Percentiles rank a stretch among this genome's conserved stretches.
Evolutionary conservation across 1,140 invertebrate genomes (phyloP).

Genomic region (Branchinecta lindahli): DNA sequence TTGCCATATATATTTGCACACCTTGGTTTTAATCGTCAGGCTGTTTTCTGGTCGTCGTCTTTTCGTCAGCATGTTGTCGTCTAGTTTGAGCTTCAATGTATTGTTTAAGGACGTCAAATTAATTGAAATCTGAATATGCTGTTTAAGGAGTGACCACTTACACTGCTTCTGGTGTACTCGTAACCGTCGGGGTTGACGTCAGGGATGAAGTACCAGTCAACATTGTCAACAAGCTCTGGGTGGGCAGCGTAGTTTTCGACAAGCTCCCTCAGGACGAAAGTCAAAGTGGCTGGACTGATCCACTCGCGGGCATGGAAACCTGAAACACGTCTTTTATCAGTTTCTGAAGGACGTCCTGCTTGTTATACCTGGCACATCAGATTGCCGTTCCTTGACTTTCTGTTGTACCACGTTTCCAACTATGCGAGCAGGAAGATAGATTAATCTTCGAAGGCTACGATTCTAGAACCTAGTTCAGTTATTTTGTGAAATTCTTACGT

Average conservation of each 20-base stretch:
- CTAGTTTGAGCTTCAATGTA: neutral
- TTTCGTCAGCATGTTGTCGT: neutral
- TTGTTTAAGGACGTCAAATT: neutral
- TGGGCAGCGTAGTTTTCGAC: constrained; percentile 31
- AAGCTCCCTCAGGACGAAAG: constrained; percentile 62
- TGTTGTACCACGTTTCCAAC: too few relatives aligned
- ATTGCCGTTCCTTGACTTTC: neutral
- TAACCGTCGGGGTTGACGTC: constrained; percentile 44
- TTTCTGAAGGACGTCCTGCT: too few relatives aligned
- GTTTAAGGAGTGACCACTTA: neutral
- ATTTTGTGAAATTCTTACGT: too few relatives aligned
- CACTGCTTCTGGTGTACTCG: constrained; percentile 24
- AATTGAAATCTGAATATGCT: neutral
- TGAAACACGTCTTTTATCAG: constrained; percentile 22
- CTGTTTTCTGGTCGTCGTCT: neutral
- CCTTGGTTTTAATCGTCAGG: neutral
- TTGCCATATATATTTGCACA: neutral
- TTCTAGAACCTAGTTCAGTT: too few relatives aligned
- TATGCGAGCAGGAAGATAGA: too few relatives aligned
- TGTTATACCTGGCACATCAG: neutral
- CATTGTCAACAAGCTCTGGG: constrained; percentile 27
- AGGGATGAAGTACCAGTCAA: constrained; percentile 38
- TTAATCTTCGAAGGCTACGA: too few relatives aligned
- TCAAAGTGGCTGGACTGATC: constrained; percentile 69
- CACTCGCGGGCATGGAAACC: constrained; percentile 83